Percentiles rank a stretch among this genome's conserved stretches.
phyloP scores from a whole-genome alignment of 2,888 invertebrate genomes.

The Nephrotoma flavescens region DNA sequence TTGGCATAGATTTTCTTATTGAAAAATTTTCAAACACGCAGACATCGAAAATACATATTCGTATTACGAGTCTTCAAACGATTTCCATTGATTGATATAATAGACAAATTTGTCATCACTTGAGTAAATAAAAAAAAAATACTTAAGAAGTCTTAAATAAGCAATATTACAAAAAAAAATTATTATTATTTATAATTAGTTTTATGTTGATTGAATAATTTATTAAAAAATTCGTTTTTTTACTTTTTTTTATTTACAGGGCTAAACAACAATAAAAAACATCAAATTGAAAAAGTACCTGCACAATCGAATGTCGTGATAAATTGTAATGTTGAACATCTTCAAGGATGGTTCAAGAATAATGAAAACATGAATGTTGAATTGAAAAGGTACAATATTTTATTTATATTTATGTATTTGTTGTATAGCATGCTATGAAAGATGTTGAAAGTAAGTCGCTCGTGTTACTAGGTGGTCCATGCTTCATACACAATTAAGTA shows the following conservation, averaged over 20 bases:
- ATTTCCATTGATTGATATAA: background rate
- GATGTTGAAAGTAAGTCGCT: too few relatives aligned
- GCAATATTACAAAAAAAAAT: background rate
- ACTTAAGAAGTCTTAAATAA: background rate
- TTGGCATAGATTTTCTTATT: background rate
- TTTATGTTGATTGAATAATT: background rate
- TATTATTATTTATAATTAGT: background rate
- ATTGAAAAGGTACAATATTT: background rate
- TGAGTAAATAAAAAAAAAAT: background rate
- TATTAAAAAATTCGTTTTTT: background rate
- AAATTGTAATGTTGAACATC: slow-evolving; percentile 15
- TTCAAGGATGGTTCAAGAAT: slow-evolving; percentile 15
- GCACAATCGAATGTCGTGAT: slow-evolving; percentile 14
- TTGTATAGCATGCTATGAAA: too few relatives aligned
- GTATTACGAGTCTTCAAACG: background rate
- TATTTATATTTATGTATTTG: background rate
- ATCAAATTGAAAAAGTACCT: slow-evolving; percentile 13
- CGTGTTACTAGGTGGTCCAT: too few relatives aligned
- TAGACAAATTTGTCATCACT: background rate
- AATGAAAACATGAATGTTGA: slow-evolving; percentile 7
- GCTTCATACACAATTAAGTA: too few relatives aligned
- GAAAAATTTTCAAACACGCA: background rate
- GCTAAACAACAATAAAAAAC: slow-evolving; percentile 1
- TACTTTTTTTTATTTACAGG: slow-evolving; percentile 7
- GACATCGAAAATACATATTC: background rate